Base-by-base conservation (phyloP, 2,888 invertebrate genomes). In the Oxyscelio sp. region DNA sequence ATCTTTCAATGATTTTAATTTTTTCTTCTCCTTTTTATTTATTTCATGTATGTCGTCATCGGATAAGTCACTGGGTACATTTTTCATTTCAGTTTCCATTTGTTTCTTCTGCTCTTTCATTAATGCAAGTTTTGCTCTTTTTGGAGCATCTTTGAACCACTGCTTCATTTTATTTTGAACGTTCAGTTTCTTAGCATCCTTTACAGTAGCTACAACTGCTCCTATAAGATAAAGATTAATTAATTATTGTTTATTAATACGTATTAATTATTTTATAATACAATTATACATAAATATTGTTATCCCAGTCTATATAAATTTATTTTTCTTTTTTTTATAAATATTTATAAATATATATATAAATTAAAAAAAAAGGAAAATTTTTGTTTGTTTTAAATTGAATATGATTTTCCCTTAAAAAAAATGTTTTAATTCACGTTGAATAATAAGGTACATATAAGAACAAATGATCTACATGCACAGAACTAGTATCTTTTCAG, bases 131-230 rank as follows among this genome's bases (percentile, higher is more conserved):
- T 43, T 61, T 43, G 59, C 59, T 43, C 59, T 43, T 27, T 63
- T 63, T 22, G 63, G 63, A 24, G 45, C 63, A 31, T 63, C 63
- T 13, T 63, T 63, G n/a, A 63, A 63, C 63, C 63, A 63, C 13
- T 63, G 63, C 31, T 45, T 63, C 63, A 63, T 63, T 63, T 63
- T n/a, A n/a, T n/a, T n/a, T n/a, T n/a, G n/a, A n/a, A n/a, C n/a
- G n/a, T n/a, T n/a, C n/a, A n/a, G n/a, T n/a, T n/a, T n/a, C n/a
- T n/a, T n/a, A n/a, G n/a, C n/a, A n/a, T n/a, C n/a, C n/a, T n/a
- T n/a, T n/a, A n/a, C n/a, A n/a, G n/a, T n/a, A n/a, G n/a, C n/a
- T n/a, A n/a, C n/a, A n/a, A n/a, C n/a, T n/a, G n/a, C n/a, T n/a
- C n/a, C n/a, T n/a, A n/a, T n/a, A n/a, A 34, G 34, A 11, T 34